Percentiles rank a stretch among this genome's conserved stretches.
Conservation (phyloP, 2,797 vertebrate genomes). For the Leuciscus waleckii region DNA sequence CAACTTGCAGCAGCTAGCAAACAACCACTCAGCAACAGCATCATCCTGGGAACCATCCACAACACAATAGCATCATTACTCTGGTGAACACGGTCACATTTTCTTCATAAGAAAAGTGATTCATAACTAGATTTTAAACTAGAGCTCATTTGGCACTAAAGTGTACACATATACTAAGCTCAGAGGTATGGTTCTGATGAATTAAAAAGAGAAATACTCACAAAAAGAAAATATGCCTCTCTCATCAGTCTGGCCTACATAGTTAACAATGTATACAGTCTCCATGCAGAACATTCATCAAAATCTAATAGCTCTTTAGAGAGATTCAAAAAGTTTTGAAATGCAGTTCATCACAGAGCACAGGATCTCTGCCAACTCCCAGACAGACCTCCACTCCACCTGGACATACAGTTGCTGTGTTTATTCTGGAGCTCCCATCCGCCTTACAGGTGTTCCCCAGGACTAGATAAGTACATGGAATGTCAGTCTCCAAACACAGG, state of each 20-base stretch:
- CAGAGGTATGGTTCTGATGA: background rate
- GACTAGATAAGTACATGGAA: slow-evolving; percentile 78
- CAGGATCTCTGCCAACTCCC: slow-evolving; percentile 45
- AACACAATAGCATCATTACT: background rate
- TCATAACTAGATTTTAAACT: background rate
- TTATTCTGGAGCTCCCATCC: slow-evolving; percentile 75
- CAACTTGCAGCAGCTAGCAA: background rate
- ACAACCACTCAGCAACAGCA: background rate
- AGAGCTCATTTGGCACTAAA: background rate
- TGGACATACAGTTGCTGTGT: slow-evolving; percentile 67
- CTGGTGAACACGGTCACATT: background rate
- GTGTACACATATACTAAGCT: background rate
- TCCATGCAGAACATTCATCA: slow-evolving; percentile 33
- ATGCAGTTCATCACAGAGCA: slow-evolving; percentile 28
- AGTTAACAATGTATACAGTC: slow-evolving; percentile 7
- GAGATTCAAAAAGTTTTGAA: slow-evolving; percentile 14
- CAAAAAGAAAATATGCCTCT: slow-evolving; percentile 22
- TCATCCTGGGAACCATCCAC: background rate
- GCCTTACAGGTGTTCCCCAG: slow-evolving; percentile 72
- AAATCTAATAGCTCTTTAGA: slow-evolving; percentile 40
- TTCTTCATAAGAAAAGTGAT: slow-evolving; percentile 1
- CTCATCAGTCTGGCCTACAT: slow-evolving; percentile 22
- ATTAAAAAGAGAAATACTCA: slow-evolving; percentile 7
- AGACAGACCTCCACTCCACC: slow-evolving; percentile 64
- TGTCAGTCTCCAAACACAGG: slow-evolving; percentile 82